Conservation (phyloP, 2,797 vertebrate species). For the Chiloscyllium punctatum region DNA sequence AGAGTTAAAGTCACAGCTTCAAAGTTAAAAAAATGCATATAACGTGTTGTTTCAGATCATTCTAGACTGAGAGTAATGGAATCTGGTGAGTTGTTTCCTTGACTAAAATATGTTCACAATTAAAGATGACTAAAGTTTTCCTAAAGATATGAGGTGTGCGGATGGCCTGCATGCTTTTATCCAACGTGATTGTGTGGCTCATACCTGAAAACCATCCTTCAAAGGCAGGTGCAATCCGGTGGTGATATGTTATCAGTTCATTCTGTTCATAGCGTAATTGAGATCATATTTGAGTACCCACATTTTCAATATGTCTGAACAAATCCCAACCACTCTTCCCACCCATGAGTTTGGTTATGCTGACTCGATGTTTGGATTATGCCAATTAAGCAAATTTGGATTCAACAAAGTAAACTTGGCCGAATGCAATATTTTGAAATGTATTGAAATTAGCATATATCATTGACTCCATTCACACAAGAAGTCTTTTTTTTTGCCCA, state of each 20-base stretch:
- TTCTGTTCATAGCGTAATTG: neutral
- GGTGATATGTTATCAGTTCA: neutral
- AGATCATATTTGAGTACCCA: neutral
- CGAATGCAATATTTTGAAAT: neutral
- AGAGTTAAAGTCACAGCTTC: conserved; percentile 29
- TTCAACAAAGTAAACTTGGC: neutral
- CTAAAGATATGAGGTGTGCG: neutral
- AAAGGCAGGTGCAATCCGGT: neutral
- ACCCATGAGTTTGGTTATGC: neutral
- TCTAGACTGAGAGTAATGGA: conserved; percentile 4
- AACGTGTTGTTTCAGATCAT: conserved; percentile 28
- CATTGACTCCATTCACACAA: neutral
- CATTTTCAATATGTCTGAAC: neutral
- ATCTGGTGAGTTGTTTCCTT: conserved; percentile 30
- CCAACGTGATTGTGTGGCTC: neutral
- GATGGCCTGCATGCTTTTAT: neutral
- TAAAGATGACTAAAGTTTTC: conserved; percentile 26
- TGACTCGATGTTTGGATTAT: neutral
- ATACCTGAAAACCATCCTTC: neutral
- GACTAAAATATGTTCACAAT: conserved; percentile 32
- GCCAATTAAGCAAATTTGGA: no score
- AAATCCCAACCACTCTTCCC: no score
- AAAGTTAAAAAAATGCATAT: conserved; percentile 17
- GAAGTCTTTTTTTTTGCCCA: neutral
- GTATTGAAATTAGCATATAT: neutral